These are phyloP conservation scores for Camarhynchus parvulus DNA, from an alignment of 2,113 vertebrate species.

Conservation along the genomic window DNA sequence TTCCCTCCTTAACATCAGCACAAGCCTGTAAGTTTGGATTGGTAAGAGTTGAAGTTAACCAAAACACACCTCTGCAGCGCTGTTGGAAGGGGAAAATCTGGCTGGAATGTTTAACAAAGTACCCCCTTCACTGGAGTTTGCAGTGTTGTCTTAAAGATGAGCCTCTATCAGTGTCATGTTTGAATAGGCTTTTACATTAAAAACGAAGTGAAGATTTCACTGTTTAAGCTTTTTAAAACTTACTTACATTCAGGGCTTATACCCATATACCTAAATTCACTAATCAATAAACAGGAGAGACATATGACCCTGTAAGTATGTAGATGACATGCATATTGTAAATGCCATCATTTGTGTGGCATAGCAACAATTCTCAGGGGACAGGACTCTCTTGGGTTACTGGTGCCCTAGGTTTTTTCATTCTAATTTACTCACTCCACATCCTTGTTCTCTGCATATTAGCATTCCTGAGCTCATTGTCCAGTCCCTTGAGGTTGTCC, in stretches of 20 bases:
- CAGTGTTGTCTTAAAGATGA: background rate
- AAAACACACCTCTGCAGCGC: background rate
- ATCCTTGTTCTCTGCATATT: background rate
- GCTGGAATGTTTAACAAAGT: background rate
- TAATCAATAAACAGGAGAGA: conserved; percentile 7
- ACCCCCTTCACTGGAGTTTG: background rate
- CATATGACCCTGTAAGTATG: background rate
- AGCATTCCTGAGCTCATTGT: conserved; percentile 13
- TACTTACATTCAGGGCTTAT: background rate
- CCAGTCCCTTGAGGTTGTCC: conserved; percentile 1
- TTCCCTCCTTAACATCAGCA: background rate
- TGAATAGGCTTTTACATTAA: background rate
- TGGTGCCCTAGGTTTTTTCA: conserved; percentile 21
- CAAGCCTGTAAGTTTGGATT: background rate
- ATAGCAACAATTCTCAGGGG: background rate
- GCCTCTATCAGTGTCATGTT: background rate
- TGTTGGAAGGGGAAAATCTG: background rate
- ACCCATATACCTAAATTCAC: background rate
- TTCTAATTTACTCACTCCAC: conserved; percentile 11
- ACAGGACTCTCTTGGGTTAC: background rate
- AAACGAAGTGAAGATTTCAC: background rate
- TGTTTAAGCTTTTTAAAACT: background rate
- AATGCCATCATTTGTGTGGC: background rate
- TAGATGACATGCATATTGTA: background rate
- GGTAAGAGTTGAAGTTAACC: background rate